These are phyloP conservation scores for Sipha flava DNA, from an alignment of 1,140 invertebrate genomes.

Conservation along the genomic window DNA sequence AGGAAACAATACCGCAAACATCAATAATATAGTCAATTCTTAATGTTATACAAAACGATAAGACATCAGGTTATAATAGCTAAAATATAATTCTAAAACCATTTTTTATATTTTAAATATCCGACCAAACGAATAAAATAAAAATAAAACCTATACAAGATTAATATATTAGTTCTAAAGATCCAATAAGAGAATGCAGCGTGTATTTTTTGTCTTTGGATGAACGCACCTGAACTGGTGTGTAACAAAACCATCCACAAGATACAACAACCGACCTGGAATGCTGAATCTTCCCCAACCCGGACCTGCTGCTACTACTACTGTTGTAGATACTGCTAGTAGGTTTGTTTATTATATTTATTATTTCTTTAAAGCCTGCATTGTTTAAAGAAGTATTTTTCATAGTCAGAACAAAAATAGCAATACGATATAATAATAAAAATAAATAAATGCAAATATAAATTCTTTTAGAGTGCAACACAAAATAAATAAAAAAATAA, in stretches of 20 bases:
- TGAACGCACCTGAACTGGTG: constrained; percentile 27
- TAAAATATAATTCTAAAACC: neutral
- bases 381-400: constrained; percentile 22
- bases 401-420: neutral
- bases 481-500: neutral
- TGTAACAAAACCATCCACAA: constrained; percentile 29
- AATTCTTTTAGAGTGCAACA: neutral
- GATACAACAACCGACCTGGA: constrained; percentile 30
- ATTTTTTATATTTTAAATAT: neutral
- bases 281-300: constrained; percentile 31
- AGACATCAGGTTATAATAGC: too few relatives aligned
- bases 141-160: neutral
- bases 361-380: constrained; percentile 17
- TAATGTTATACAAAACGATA: neutral
- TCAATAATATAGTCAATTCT: neutral
- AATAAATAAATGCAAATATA: neutral
- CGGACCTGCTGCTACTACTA: constrained; percentile 19
- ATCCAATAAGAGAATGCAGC: constrained; percentile 1
- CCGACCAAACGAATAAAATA: neutral
- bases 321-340: constrained; percentile 4
- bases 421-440: neutral
- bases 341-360: constrained; percentile 24
- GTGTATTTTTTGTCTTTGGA: constrained; percentile 15
- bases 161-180: neutral
- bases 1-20: neutral